Conservation (phyloP, 2,888 invertebrate species). For the Tanypteryx hageni region DNA sequence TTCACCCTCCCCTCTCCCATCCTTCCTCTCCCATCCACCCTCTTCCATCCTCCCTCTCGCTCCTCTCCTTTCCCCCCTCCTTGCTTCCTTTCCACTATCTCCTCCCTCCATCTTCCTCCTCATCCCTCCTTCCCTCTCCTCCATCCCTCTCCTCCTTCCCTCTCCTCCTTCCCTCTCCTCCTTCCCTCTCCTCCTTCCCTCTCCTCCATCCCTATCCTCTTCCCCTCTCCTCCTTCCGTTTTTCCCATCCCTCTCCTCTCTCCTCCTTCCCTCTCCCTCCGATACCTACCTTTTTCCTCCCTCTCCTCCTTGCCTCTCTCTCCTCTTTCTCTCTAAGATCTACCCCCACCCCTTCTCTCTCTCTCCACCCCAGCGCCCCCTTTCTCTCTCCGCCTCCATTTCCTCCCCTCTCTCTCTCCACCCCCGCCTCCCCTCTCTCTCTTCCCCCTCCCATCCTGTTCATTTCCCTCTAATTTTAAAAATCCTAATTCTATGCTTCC, state of each 20-base stretch:
- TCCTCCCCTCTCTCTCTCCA: neutral
- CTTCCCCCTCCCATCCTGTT: neutral
- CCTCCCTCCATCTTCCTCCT: too few species aligned
- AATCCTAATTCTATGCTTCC: constrained; percentile 50
- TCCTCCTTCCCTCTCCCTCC: neutral
- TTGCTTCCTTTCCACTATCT: too few species aligned
- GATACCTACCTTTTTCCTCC: too few species aligned
- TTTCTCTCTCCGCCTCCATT: neutral
- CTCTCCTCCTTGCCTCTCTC: neutral
- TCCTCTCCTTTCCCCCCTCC: neutral
- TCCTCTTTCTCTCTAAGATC: too few species aligned
- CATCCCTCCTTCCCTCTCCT: too few species aligned
- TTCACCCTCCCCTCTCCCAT: neutral
- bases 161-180: neutral
- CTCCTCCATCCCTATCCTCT: neutral
- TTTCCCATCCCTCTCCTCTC: neutral
- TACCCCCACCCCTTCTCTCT: neutral
- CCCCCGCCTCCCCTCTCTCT: neutral
- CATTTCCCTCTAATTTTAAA: constrained; percentile 19
- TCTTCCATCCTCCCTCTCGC: neutral
- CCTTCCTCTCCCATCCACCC: neutral
- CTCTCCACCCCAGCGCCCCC: neutral
- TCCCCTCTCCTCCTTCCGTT: neutral
- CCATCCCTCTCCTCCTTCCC: too few species aligned
- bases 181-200: neutral